These are phyloP conservation scores for Aphelenchoides bicaudatus DNA, from an alignment of 2,888 invertebrate species.

Conservation along the genomic window DNA sequence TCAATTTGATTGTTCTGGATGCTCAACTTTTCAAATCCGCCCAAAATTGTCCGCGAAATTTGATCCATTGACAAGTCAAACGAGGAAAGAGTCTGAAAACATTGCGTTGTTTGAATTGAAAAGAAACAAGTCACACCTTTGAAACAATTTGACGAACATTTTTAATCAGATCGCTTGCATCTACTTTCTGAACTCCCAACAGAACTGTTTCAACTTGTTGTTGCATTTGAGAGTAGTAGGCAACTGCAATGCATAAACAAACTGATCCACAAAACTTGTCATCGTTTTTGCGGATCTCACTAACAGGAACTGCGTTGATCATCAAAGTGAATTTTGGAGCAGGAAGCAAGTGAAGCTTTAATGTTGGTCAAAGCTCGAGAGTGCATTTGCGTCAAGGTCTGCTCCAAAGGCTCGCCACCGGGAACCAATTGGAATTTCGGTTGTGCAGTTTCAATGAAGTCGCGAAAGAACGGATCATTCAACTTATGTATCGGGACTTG, in stretches of 20 bases:
- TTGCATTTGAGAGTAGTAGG: slow-evolving; percentile 21
- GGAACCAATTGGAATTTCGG: slow-evolving; percentile 48
- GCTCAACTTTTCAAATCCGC: slow-evolving; percentile 26
- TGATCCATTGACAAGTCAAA: slow-evolving; percentile 36
- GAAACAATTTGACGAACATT: background rate
- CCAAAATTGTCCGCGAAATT: slow-evolving; percentile 33
- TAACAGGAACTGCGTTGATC: slow-evolving; percentile 22
- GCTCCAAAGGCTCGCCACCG: slow-evolving; percentile 35
- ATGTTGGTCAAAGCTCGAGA: slow-evolving; percentile 21
- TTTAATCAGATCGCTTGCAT: background rate
- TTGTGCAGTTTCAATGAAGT: slow-evolving; percentile 47
- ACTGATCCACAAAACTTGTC: background rate
- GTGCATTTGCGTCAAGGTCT: slow-evolving; percentile 25
- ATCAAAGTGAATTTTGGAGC: slow-evolving; percentile 27
- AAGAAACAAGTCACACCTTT: background rate
- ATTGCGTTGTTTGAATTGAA: background rate
- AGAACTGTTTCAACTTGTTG: slow-evolving; percentile 33
- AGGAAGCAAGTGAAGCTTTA: slow-evolving; percentile 26
- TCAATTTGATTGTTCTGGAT: slow-evolving; percentile 21
- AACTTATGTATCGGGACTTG: slow-evolving; percentile 29
- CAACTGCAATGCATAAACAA: slow-evolving; percentile 30
- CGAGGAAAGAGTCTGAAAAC: slow-evolving; percentile 33
- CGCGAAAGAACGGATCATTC: slow-evolving; percentile 42
- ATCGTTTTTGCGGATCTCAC: slow-evolving; percentile 23
- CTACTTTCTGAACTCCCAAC: slow-evolving; percentile 32